These are phyloP conservation scores for Hypanus sabinus DNA, from an alignment of 2,113 vertebrate species.

Conservation along the genomic window DNA sequence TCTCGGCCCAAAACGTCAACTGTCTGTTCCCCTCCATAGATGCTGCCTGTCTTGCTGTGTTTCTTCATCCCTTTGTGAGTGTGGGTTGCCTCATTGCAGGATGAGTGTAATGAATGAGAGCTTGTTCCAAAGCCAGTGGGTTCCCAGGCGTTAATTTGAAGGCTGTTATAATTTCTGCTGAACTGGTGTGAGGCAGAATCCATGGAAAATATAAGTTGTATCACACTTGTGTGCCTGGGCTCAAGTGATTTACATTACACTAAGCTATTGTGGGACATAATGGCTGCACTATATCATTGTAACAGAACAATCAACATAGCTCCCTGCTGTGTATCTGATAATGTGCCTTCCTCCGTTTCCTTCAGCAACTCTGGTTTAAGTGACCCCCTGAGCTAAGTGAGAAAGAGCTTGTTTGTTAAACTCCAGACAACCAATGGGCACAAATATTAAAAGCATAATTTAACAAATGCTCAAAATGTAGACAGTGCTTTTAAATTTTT, in stretches of 20 bases:
- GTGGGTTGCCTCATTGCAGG: too few species aligned
- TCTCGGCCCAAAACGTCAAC: too few species aligned
- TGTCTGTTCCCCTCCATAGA: too few species aligned
- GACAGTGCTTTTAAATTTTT: conserved; percentile 2
- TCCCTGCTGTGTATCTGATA: conserved; percentile 27
- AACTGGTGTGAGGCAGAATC: conserved; percentile 10
- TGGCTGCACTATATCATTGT: not conserved
- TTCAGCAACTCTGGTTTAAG: not conserved
- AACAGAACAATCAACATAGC: conserved; percentile 8
- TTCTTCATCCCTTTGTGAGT: too few species aligned
- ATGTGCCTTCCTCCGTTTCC: not conserved
- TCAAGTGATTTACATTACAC: conserved; percentile 17
- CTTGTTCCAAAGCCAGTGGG: too few species aligned
- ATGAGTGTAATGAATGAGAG: too few species aligned
- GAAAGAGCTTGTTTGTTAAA: conserved; percentile 15
- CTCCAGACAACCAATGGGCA: conserved; percentile 2
- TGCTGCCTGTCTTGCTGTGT: too few species aligned
- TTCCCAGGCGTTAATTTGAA: not conserved
- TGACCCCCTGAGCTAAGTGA: conserved; percentile 19
- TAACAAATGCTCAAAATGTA: not conserved
- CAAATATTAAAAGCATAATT: conserved; percentile 30
- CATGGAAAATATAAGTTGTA: conserved; percentile 25
- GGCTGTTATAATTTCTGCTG: conserved; percentile 12
- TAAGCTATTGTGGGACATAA: conserved; percentile 14
- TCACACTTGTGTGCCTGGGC: not conserved